phyloP scores from a whole-genome alignment of 2,888 invertebrate genomes.

The Rhagonycha lutea region DNA sequence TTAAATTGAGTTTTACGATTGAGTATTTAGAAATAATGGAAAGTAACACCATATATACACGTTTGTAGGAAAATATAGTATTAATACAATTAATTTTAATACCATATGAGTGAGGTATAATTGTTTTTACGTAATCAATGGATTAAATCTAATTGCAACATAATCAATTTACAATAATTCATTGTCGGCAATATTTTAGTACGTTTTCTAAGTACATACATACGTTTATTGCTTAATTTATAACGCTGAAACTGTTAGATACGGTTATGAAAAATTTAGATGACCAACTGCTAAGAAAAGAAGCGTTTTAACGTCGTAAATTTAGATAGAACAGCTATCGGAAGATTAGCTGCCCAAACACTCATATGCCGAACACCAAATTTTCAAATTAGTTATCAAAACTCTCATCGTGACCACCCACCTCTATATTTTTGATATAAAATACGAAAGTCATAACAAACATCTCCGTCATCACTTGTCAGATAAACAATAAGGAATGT shows the following conservation, averaged over 20 bases:
- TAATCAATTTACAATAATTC: background rate
- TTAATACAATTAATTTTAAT: background rate
- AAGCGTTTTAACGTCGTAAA: background rate
- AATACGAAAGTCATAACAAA: constrained; percentile 40
- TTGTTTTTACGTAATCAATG: background rate
- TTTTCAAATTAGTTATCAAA: constrained; percentile 9
- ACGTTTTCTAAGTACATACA: background rate
- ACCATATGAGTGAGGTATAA: background rate
- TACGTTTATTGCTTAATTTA: background rate
- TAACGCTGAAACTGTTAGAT: background rate
- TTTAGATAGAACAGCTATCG: background rate
- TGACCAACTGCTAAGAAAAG: background rate
- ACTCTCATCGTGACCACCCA: constrained; percentile 36
- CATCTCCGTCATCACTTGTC: constrained; percentile 50
- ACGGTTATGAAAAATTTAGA: background rate
- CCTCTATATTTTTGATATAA: constrained; percentile 35
- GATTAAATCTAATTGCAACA: background rate
- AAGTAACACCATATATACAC: constrained; percentile 1
- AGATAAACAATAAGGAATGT: constrained; percentile 48
- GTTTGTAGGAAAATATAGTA: background rate
- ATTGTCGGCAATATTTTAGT: background rate
- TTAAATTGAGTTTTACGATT: constrained; percentile 26
- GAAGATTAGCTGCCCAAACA: background rate
- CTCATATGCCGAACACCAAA: background rate
- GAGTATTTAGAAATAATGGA: constrained; percentile 23